Base-by-base conservation (phyloP, 2,797 vertebrate species). In the Chelmon rostratus region DNA sequence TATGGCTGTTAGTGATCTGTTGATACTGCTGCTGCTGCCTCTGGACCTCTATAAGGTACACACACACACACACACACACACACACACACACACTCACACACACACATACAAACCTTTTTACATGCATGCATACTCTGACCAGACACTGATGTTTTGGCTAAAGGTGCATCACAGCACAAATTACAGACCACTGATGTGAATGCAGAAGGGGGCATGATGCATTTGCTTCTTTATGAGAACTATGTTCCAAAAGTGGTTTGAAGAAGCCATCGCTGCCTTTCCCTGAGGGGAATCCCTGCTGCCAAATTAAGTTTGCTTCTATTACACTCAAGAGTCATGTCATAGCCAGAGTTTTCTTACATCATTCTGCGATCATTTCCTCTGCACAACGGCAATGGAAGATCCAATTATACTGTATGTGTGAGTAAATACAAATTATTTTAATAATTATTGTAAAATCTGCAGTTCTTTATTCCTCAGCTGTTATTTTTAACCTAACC, bases 1-100 rank as follows among this genome's bases (percentile, higher is more conserved):
- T 75, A 96, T 96, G 96, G 95, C 96, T 0, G 79, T 96, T 1
- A 96, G 95, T 0, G 96, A 96, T 53, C 93, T 96, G 58, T 66
- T 96, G 33, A 96, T 96, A 15, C 95, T 96, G 18, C 86, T 95
- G 0, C 92, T 96, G 44, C 85, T 96, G 79, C 96, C 96, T 23
- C 93, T 96, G 57, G 96, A 96, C 69, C 90, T 97, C 2, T 96
- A 96, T 70, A 95, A 96, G 94, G 95, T 94, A 92, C 54, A 35
- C 19, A 10, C 76, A 35, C 23, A 59, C 49, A 33, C 35, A 64
- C 44, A 62, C 40, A 44, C 23, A 54, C 35, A 54, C 52, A 66
- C 57, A 35, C 23, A 59, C 49, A 33, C 35, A 64, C 44, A 62
- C 40, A 44, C 23, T 54, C 35, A 54, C 52, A 66, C 57, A 47